These are phyloP conservation scores for Melanotaenia parkinsoni DNA, from an alignment of 2,797 vertebrate genomes.

Conservation along the genomic window DNA sequence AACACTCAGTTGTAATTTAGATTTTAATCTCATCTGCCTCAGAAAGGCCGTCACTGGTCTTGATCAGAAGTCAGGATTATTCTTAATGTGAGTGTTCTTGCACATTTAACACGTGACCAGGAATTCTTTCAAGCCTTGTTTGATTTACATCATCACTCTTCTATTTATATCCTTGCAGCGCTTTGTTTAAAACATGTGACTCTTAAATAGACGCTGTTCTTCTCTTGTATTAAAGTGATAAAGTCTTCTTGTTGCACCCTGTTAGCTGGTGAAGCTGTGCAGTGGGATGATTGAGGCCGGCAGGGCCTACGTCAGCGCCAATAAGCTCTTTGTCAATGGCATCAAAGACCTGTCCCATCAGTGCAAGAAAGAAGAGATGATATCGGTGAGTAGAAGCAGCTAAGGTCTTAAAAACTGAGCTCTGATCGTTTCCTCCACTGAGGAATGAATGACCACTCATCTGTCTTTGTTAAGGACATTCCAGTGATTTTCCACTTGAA, in stretches of 20 bases:
- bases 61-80: conserved; percentile 39
- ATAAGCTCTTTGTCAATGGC: conserved; percentile 95
- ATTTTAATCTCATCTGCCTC: conserved; percentile 9
- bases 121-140: conserved; percentile 31
- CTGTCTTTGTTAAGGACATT: conserved; percentile 42
- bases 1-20: conserved; percentile 3
- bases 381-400: conserved; percentile 86
- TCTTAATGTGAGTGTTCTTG: conserved; percentile 37
- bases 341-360: conserved; percentile 94
- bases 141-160: conserved; percentile 35
- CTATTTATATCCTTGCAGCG: conserved; percentile 50
- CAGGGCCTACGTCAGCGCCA: conserved; percentile 91
- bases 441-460: conserved; percentile 21
- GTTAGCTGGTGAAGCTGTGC: conserved; percentile 95
- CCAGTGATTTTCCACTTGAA: conserved; percentile 52
- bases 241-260: conserved; percentile 12
- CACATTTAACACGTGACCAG: conserved; percentile 24
- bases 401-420: not conserved
- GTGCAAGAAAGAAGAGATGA: conserved; percentile 94
- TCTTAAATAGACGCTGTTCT: conserved; percentile 36
- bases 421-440: not conserved
- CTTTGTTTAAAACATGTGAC: conserved; percentile 31
- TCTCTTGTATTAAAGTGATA: conserved; percentile 27
- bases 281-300: conserved; percentile 96
- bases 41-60: conserved; percentile 14